Evolutionary conservation across 2,888 invertebrate species (phyloP).

Genomic region (Cataglyphis altisquamis): DNA sequence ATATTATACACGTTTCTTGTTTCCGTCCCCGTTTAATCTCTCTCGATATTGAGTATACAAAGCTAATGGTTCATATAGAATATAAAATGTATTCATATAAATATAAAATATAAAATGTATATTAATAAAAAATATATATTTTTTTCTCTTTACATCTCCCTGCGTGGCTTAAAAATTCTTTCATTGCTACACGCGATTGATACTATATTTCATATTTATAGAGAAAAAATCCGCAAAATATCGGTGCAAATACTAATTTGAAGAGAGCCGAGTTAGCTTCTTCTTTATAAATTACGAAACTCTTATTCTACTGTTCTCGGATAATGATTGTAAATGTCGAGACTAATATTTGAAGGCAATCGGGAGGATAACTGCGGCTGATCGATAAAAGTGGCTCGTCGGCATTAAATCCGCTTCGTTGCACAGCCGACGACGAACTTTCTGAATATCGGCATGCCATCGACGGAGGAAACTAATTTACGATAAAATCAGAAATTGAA

Average conservation of each 20-base stretch:
- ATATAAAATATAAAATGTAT: not conserved
- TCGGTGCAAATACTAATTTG: not conserved
- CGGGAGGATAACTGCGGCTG: conserved; percentile 40
- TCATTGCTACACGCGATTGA: not conserved
- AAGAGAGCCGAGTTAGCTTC: not conserved
- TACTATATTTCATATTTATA: not conserved
- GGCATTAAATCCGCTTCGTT: conserved; percentile 50
- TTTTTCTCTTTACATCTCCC: not conserved
- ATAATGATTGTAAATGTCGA: conserved; percentile 38
- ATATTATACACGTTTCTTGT: not conserved
- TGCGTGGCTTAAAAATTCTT: not conserved
- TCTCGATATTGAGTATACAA: not conserved
- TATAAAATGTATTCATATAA: not conserved
- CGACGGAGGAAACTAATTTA: conserved; percentile 56
- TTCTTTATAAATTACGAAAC: not conserved
- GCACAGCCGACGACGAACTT: conserved; percentile 54
- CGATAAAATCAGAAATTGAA: conserved; percentile 59
- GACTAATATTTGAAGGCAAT: conserved; percentile 41
- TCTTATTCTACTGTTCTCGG: not conserved
- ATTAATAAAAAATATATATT: not conserved
- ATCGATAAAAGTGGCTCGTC: conserved; percentile 54
- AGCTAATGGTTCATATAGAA: not conserved
- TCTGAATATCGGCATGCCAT: conserved; percentile 52
- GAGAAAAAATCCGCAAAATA: not conserved
- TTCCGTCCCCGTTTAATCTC: not conserved